These are phyloP conservation scores for Pachyrhynchus sulphureomaculatus DNA, from an alignment of 1,140 invertebrate genomes.

Conservation along the genomic window DNA sequence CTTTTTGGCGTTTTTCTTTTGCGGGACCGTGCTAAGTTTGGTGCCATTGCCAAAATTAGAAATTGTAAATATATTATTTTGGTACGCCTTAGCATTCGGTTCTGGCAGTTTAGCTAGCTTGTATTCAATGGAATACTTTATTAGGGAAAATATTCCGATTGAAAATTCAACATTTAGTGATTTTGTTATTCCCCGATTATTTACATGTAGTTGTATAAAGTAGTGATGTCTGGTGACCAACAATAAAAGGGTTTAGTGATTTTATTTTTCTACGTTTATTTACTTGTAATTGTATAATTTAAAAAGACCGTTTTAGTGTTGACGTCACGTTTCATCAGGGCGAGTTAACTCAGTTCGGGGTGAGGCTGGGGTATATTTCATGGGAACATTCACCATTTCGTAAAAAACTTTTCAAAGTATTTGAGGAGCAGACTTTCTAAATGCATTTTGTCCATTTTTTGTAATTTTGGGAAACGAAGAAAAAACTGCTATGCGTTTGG, in stretches of 20 bases:
- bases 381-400: too few species aligned
- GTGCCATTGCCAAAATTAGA: constrained; percentile 56
- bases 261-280: too few species aligned
- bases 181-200: constrained; percentile 3
- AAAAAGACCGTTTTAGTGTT: not conserved
- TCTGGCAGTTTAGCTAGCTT: constrained; percentile 74
- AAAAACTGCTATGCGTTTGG: too few species aligned
- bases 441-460: too few species aligned
- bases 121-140: constrained; percentile 85
- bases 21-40: constrained; percentile 61
- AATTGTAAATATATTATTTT: constrained; percentile 76
- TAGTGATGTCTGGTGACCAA: too few species aligned
- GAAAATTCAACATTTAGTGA: constrained; percentile 24
- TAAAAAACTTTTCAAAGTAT: too few species aligned
- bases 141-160: constrained; percentile 72
- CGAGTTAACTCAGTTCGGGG: not conserved
- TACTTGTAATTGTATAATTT: constrained; percentile 11
- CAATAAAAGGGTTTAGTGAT: too few species aligned
- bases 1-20: constrained; percentile 66
- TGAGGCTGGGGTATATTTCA: too few species aligned
- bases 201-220: constrained; percentile 5
- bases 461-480: too few species aligned
- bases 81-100: constrained; percentile 73
- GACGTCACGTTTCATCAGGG: not conserved
- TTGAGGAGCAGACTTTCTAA: too few species aligned